A percentile compares a stretch with the other conserved stretches of the same genome.
Evolutionary conservation across 2,797 vertebrate species (phyloP).

Genomic region (Gephyroberyx darwinii): DNA sequence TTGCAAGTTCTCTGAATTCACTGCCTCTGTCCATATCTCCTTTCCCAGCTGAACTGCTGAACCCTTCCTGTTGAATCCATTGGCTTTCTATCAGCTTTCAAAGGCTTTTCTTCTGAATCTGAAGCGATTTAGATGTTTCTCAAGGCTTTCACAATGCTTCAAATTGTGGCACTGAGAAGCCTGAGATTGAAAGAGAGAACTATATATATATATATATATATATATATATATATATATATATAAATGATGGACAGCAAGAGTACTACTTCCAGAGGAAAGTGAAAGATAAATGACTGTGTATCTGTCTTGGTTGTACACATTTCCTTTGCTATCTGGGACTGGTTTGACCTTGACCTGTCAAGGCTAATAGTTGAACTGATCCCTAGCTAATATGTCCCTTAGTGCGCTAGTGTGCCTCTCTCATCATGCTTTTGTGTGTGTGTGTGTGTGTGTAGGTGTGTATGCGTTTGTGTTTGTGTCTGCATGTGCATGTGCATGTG

Average conservation of each 20-base stretch:
- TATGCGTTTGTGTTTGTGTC: not conserved
- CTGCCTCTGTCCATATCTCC: constrained; percentile 44
- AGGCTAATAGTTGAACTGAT: constrained; percentile 48
- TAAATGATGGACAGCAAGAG: constrained; percentile 44
- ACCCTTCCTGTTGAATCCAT: constrained; percentile 55
- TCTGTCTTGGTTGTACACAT: constrained; percentile 11
- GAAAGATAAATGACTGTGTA: constrained; percentile 39
- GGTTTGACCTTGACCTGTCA: constrained; percentile 59
- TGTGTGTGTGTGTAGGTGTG: not conserved
- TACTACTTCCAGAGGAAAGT: constrained; percentile 35
- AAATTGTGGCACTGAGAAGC: constrained; percentile 55
- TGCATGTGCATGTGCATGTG: not conserved
- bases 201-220: too few relatives aligned
- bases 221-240: too few relatives aligned
- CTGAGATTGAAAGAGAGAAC: constrained; percentile 41
- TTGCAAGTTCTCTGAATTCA: constrained; percentile 45
- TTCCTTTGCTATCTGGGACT: constrained; percentile 47
- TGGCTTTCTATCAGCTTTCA: constrained; percentile 68
- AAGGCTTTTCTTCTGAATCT: constrained; percentile 65
- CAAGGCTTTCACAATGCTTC: constrained; percentile 59
- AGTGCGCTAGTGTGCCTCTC: constrained; percentile 6
- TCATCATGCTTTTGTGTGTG: constrained; percentile 5
- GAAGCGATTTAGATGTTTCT: constrained; percentile 70
- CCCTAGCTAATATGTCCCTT: constrained; percentile 26
- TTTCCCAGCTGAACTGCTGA: constrained; percentile 68